Percentiles rank a stretch among this genome's conserved stretches.
Conservation (phyloP, 1,140 invertebrate species). For the Oryzaephilus surinamensis region DNA sequence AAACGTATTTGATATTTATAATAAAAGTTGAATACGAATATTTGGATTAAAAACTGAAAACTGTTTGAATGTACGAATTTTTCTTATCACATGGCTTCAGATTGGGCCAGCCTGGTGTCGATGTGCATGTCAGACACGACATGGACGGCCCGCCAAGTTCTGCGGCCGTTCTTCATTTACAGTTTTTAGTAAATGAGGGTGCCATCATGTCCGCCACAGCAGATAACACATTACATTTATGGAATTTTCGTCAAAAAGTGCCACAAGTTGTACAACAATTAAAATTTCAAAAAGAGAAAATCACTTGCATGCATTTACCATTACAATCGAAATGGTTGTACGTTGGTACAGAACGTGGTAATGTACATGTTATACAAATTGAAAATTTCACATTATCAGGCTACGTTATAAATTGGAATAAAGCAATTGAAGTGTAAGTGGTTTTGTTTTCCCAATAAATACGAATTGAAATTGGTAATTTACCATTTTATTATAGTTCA, state of each 20-base stretch:
- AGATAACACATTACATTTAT: constrained; percentile 91
- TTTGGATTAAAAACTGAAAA: too few species aligned
- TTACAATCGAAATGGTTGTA: constrained; percentile 98
- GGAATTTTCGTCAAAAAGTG: constrained; percentile 93
- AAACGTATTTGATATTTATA: too few species aligned
- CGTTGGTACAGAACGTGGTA: constrained; percentile 94
- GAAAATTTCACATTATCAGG: constrained; percentile 93
- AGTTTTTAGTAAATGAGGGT: constrained; percentile 95
- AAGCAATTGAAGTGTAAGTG: constrained; percentile 99
- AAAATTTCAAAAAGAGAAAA: constrained; percentile 93
- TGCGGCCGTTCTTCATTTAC: constrained; percentile 73
- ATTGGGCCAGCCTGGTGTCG: constrained; percentile 89
- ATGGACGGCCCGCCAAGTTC: constrained; percentile 34
- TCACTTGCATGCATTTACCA: constrained; percentile 86
- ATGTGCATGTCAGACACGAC: constrained; percentile 85
- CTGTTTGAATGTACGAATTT: too few species aligned
- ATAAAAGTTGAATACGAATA: too few species aligned
- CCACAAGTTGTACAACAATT: constrained; percentile 92
- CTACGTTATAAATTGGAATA: constrained; percentile 99
- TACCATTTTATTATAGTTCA: constrained; percentile 56
- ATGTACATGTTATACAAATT: constrained; percentile 95
- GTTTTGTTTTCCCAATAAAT: constrained; percentile 2
- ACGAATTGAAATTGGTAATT: not conserved
- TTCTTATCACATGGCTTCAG: constrained; percentile 44
- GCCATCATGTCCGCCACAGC: constrained; percentile 86